Evolutionary conservation across 2,797 vertebrate species (phyloP).

Genomic region (Coregonus sp.): DNA sequence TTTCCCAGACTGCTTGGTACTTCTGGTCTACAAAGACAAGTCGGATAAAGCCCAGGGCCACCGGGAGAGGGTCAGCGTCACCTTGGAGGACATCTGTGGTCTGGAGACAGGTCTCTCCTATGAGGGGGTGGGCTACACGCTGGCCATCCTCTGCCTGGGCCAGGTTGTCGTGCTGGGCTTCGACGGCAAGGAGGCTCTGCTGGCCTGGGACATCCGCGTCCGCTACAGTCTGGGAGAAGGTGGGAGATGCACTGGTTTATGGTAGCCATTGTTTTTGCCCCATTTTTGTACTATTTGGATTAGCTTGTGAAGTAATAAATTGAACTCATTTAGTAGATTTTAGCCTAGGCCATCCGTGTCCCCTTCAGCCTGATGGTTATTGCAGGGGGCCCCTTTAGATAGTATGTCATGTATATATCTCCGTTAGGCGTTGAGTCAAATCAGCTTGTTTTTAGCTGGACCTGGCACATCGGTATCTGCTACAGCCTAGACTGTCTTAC

Average conservation of each 20-base stretch:
- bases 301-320: no score
- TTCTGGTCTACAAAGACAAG: slow-evolving; percentile 70
- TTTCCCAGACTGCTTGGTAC: slow-evolving; percentile 64
- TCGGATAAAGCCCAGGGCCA: slow-evolving; percentile 81
- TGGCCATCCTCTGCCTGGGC: slow-evolving; percentile 87
- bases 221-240: slow-evolving; percentile 91
- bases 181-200: slow-evolving; percentile 87
- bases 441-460: background rate
- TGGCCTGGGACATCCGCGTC: slow-evolving; percentile 88
- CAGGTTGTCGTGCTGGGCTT: slow-evolving; percentile 89
- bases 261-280: no score
- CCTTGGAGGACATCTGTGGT: slow-evolving; percentile 93
- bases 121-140: slow-evolving; percentile 84
- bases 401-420: background rate
- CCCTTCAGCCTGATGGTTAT: no score
- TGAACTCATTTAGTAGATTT: no score
- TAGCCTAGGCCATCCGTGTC: no score
- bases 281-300: no score
- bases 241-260: slow-evolving; percentile 46
- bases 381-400: no score
- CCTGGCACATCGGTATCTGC: background rate
- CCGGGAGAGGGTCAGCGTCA: slow-evolving; percentile 84
- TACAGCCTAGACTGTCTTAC: background rate
- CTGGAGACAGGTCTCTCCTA: slow-evolving; percentile 84
- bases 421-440: background rate